Evolutionary conservation across 2,888 invertebrate species (phyloP).

Genomic region (Cotesia congregata): DNA sequence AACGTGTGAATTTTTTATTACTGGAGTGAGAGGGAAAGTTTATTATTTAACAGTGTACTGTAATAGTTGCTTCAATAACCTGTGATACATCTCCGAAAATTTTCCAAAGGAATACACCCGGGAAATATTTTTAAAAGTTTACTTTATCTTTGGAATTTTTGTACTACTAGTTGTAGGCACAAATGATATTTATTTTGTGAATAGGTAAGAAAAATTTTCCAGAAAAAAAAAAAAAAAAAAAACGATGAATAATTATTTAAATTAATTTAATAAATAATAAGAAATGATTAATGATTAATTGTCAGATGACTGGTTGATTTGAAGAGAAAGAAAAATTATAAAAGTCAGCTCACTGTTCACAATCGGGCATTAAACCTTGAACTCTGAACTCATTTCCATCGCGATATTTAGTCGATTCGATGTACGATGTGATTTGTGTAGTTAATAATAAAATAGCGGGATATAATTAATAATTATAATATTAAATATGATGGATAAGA

Average conservation of each 20-base stretch:
- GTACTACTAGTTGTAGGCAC: neutral
- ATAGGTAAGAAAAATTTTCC: neutral
- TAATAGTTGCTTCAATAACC: neutral
- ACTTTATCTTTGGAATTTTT: neutral
- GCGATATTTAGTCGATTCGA: slow-evolving; percentile 30
- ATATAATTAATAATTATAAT: slow-evolving; percentile 7
- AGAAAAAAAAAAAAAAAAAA: too few species aligned
- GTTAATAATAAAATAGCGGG: slow-evolving; percentile 6
- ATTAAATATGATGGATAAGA: neutral
- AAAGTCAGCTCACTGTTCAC: neutral
- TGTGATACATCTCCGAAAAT: neutral
- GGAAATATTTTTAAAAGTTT: neutral
- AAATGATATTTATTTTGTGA: neutral
- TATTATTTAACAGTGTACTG: neutral
- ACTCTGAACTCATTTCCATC: slow-evolving; percentile 40
- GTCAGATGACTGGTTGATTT: slow-evolving; percentile 14
- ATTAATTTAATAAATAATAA: neutral
- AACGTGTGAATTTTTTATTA: slow-evolving; percentile 37
- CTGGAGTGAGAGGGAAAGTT: slow-evolving; percentile 16
- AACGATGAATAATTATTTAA: neutral
- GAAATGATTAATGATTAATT: neutral
- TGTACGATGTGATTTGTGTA: slow-evolving; percentile 32
- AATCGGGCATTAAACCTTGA: slow-evolving; percentile 38
- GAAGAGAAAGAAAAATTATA: slow-evolving; percentile 18
- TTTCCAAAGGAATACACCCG: neutral